Evolutionary conservation across 2,113 vertebrate species (phyloP).

Genomic region (Diadophis punctatus): DNA sequence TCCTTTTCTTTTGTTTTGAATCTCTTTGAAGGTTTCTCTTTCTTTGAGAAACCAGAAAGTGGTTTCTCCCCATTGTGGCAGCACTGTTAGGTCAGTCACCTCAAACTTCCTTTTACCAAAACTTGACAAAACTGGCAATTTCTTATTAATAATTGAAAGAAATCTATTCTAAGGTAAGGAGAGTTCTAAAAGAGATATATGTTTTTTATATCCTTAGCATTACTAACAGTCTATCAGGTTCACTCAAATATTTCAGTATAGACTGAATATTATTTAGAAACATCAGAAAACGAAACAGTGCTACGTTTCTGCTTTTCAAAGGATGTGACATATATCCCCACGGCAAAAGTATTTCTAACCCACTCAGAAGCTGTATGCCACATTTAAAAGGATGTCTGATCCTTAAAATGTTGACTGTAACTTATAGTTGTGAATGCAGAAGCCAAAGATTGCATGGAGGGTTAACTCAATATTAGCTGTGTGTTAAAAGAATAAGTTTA

Average conservation of each 20-base stretch:
- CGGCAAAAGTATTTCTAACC: not conserved
- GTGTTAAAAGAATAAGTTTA: not conserved
- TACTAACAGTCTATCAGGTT: not conserved
- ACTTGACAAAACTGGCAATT: not conserved
- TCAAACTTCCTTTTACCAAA: not conserved
- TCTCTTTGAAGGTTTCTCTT: not conserved
- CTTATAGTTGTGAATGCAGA: not conserved
- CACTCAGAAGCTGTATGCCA: not conserved
- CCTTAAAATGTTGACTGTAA: not conserved
- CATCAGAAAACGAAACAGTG: not conserved
- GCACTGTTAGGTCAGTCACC: not conserved
- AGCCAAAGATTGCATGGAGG: not conserved
- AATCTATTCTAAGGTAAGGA: not conserved
- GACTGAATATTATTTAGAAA: not conserved
- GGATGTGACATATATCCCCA: not conserved
- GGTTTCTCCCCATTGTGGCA: accelerated
- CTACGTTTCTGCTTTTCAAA: not conserved
- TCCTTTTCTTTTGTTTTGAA: not conserved
- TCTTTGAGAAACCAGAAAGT: too few relatives aligned
- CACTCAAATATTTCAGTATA: not conserved
- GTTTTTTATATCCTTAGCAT: not conserved
- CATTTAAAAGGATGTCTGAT: not conserved
- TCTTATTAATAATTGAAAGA: not conserved
- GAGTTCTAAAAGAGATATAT: not conserved
- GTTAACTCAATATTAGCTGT: not conserved